phyloP scores from a whole-genome alignment of 2,888 invertebrate genomes.

The Macrosiphum euphorbiae region DNA sequence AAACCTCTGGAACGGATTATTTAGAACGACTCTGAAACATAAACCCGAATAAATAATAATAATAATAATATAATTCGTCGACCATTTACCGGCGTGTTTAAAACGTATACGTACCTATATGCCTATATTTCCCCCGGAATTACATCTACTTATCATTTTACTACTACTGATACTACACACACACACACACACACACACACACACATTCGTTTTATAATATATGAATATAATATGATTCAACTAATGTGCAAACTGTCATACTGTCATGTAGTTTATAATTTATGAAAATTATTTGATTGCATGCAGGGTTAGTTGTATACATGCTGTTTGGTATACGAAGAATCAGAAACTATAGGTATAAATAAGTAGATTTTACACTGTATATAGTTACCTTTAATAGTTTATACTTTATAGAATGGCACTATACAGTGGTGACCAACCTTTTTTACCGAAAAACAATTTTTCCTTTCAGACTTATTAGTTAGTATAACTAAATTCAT shows the following conservation, averaged over 20 bases:
- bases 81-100: background rate
- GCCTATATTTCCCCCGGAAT: background rate
- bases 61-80: conserved; percentile 7
- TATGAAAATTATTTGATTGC: background rate
- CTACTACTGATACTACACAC: background rate
- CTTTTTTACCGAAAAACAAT: too few relatives aligned
- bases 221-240: background rate
- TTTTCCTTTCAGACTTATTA: too few relatives aligned
- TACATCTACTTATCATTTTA: background rate
- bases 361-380: background rate
- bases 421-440: too few relatives aligned
- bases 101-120: background rate
- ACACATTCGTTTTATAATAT: background rate
- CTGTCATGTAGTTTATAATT: background rate
- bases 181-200: background rate
- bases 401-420: too few relatives aligned
- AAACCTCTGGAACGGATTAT: conserved; percentile 61
- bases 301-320: background rate
- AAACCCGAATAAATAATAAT: conserved; percentile 34
- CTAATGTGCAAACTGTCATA: background rate
- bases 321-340: background rate
- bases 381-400: too few relatives aligned
- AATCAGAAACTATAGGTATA: background rate
- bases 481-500: too few relatives aligned
- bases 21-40: conserved; percentile 17